Evolutionary conservation across 2,797 vertebrate species (phyloP).

Genomic region (Apogon hyalosoma): DNA sequence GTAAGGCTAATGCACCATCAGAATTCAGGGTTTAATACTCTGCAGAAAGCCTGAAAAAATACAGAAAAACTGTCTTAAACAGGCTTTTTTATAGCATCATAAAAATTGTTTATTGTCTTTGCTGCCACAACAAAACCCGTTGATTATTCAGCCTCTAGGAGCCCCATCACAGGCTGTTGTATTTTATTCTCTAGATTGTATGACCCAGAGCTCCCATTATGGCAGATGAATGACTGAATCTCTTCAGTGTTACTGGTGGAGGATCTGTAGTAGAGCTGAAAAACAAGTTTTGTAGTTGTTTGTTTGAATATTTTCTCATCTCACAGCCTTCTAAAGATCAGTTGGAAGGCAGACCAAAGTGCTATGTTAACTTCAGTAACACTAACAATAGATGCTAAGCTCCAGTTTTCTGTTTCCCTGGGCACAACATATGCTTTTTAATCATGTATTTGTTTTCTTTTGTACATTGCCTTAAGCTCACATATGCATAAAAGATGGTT

Average conservation of each 20-base stretch:
- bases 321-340: constrained; percentile 46
- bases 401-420: constrained; percentile 36
- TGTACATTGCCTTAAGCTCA: constrained; percentile 11
- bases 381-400: constrained; percentile 36
- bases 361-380: constrained; percentile 25
- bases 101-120: constrained; percentile 73
- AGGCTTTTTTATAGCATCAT: constrained; percentile 56
- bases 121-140: constrained; percentile 67
- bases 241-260: constrained; percentile 46
- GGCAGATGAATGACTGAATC: constrained; percentile 62
- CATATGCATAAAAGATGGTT: constrained; percentile 12
- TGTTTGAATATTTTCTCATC: constrained; percentile 57
- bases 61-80: constrained; percentile 58
- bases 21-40: constrained; percentile 47
- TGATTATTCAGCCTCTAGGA: constrained; percentile 71
- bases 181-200: constrained; percentile 53
- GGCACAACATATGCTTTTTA: constrained; percentile 47
- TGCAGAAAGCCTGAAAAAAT: constrained; percentile 36
- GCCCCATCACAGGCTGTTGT: constrained; percentile 57
- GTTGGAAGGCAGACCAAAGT: constrained; percentile 35
- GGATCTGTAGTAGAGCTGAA: constrained; percentile 34
- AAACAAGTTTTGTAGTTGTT: constrained; percentile 54
- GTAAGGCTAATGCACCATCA: constrained; percentile 44
- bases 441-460: constrained; percentile 43
- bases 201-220: constrained; percentile 72